These are phyloP conservation scores for Corythoichthys intestinalis DNA, from an alignment of 2,113 vertebrate genomes.

Conservation along the genomic window DNA sequence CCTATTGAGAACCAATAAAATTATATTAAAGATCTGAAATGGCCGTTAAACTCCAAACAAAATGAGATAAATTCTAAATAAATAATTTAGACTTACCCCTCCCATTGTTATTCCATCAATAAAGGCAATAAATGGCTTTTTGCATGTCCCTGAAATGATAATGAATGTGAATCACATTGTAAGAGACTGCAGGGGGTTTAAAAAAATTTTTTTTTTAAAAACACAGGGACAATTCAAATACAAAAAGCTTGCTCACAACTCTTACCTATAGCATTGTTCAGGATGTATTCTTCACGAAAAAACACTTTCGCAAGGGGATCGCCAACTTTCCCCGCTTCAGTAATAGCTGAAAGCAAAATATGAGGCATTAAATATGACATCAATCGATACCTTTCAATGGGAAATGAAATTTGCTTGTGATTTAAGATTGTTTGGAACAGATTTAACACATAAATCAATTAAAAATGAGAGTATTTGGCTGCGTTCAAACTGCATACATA, in stretches of 20 bases:
- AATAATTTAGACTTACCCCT: slow-evolving; percentile 80
- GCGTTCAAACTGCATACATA: no score
- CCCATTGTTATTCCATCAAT: slow-evolving; percentile 97
- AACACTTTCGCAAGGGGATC: slow-evolving; percentile 70
- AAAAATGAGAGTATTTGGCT: no score
- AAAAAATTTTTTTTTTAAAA: neutral
- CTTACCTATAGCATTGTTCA: slow-evolving; percentile 85
- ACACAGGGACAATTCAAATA: neutral
- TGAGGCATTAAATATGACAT: neutral
- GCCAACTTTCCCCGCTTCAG: slow-evolving; percentile 74
- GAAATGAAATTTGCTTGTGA: neutral
- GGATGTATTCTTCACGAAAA: slow-evolving; percentile 84
- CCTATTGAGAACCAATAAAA: neutral
- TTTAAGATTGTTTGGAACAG: no score
- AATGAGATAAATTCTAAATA: neutral
- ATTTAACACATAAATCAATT: no score
- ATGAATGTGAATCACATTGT: slow-evolving; percentile 4
- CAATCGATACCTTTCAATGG: neutral
- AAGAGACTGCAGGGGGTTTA: neutral
- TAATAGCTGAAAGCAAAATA: slow-evolving; percentile 66
- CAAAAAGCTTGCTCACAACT: neutral
- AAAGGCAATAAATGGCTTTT: slow-evolving; percentile 87
- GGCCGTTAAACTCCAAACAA: no score
- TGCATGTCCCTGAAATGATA: slow-evolving; percentile 72
- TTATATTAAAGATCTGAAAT: no score